A percentile compares a stretch with the other conserved stretches of the same genome.
Evolutionary conservation across 2,888 invertebrate species (phyloP).

Genomic region (Orchestes rusci): DNA sequence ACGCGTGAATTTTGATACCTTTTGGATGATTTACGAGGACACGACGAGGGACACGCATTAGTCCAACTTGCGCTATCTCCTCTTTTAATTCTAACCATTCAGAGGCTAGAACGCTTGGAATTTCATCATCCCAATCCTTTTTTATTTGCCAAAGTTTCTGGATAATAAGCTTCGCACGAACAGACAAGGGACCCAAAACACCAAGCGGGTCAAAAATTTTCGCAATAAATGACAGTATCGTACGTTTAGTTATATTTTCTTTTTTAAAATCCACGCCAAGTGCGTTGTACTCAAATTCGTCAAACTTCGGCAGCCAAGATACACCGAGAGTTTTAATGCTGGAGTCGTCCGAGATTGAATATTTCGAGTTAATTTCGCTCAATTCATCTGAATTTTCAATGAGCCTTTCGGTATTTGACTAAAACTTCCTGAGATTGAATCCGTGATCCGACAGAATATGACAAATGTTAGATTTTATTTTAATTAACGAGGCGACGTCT

Average conservation of each 20-base stretch:
- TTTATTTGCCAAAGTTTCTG: conserved; percentile 1
- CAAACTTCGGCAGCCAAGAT: conserved; percentile 9
- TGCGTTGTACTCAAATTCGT: no score
- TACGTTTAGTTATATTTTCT: conserved; percentile 12
- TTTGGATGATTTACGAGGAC: no score
- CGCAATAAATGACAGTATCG: conserved; percentile 8
- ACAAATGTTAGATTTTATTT: conserved; percentile 3
- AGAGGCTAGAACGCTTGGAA: not conserved
- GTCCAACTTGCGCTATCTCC: not conserved
- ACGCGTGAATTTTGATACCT: no score
- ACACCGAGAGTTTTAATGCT: conserved; percentile 13
- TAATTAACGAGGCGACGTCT: not conserved
- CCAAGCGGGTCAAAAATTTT: conserved; percentile 17
- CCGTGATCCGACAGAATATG: conserved; percentile 4
- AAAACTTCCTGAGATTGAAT: conserved; percentile 15
- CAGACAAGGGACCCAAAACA: no score
- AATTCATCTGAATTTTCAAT: not conserved
- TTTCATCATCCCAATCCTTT: conserved; percentile 1
- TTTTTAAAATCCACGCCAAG: conserved; percentile 2
- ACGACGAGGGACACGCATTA: not conserved
- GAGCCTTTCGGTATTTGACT: conserved; percentile 6
- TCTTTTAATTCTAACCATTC: conserved; percentile 4
- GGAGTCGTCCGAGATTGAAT: conserved; percentile 1
- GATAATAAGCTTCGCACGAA: no score
- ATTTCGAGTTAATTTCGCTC: not conserved